These are phyloP conservation scores for Parochlus steinenii DNA, from an alignment of 2,888 invertebrate species.

Conservation along the genomic window DNA sequence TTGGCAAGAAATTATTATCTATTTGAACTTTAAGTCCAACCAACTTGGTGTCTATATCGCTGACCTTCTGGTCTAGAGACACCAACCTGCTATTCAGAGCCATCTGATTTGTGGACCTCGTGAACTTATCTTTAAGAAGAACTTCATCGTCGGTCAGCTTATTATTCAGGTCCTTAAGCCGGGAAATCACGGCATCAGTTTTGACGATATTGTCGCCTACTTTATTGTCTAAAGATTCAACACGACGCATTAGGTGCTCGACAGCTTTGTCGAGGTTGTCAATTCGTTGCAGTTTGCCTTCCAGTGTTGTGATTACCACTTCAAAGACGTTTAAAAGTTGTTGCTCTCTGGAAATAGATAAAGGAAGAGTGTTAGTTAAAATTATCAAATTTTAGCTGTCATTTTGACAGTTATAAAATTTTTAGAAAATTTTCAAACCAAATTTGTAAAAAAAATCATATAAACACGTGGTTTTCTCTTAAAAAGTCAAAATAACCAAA, in stretches of 20 bases:
- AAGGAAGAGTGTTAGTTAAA: too few species aligned
- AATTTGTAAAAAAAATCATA: too few species aligned
- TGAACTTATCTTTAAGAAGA: slow-evolving; percentile 27
- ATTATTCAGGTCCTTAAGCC: slow-evolving; percentile 54
- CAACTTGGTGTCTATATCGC: slow-evolving; percentile 63
- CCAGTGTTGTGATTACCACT: slow-evolving; percentile 74
- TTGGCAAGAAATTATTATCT: slow-evolving; percentile 63
- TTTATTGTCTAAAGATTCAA: slow-evolving; percentile 64
- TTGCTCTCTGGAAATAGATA: slow-evolving; percentile 57
- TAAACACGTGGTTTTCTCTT: too few species aligned
- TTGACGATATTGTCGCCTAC: slow-evolving; percentile 72
- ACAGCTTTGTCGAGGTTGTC: slow-evolving; percentile 78
- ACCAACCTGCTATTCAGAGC: slow-evolving; percentile 48
- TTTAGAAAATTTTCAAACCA: too few species aligned
- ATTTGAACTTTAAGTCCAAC: slow-evolving; percentile 65
- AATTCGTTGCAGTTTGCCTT: slow-evolving; percentile 73
- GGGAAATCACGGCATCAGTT: slow-evolving; percentile 66
- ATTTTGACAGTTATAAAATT: too few species aligned
- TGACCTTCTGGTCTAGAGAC: slow-evolving; percentile 66
- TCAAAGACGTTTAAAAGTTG: slow-evolving; percentile 80
- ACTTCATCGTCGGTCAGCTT: slow-evolving; percentile 48
- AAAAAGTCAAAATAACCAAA: too few species aligned
- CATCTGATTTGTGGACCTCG: slow-evolving; percentile 24
- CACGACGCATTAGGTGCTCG: slow-evolving; percentile 69
- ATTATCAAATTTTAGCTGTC: too few species aligned